phyloP scores from a whole-genome alignment of 2,888 invertebrate genomes.

The Petrolisthes cinctipes region DNA sequence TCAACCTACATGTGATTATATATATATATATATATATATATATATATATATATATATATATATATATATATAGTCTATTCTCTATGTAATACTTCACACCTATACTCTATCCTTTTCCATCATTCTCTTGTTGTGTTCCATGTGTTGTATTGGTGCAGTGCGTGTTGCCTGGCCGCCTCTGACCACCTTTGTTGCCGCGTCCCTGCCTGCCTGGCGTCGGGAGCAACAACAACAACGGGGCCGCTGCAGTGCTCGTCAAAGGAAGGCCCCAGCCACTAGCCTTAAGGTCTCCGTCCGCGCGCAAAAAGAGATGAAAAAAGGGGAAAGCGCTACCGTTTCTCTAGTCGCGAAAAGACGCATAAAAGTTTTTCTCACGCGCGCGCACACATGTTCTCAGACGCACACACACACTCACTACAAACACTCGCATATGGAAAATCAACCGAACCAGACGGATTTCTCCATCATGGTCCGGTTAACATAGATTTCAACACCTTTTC shows the following conservation, averaged over 20 bases:
- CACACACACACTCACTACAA: not conserved
- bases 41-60: too few species aligned
- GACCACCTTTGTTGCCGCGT: not conserved
- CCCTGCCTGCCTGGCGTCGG: not conserved
- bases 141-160: too few species aligned
- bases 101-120: too few species aligned
- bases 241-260: not conserved
- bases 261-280: not conserved
- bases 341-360: constrained; percentile 12
- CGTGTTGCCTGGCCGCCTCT: not conserved
- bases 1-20: too few species aligned
- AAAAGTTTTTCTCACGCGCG: constrained; percentile 12
- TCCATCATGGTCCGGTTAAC: too few species aligned
- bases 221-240: not conserved
- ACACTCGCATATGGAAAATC: too few species aligned
- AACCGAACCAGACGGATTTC: too few species aligned
- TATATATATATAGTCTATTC: too few species aligned
- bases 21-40: too few species aligned
- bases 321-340: not conserved
- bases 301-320: not conserved
- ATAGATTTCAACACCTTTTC: too few species aligned
- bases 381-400: not conserved
- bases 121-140: too few species aligned
- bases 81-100: too few species aligned
- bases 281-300: not conserved